phyloP scores from a whole-genome alignment of 1,140 invertebrate species.

The Diprion similis region DNA sequence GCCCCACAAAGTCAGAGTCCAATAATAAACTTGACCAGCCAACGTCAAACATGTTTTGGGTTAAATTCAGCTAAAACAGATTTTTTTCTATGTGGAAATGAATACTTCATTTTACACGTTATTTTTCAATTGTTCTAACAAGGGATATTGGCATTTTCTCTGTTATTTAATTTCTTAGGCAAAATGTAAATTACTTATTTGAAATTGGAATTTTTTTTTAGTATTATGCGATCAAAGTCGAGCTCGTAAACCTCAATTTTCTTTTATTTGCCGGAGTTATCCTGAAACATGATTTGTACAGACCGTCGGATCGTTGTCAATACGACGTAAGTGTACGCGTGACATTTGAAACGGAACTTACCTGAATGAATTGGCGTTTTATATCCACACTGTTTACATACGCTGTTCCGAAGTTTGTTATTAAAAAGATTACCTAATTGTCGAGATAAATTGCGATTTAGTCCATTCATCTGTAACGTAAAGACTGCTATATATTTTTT shows the following conservation, averaged over 20 bases:
- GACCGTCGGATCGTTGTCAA: not conserved
- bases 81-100: constrained; percentile 18
- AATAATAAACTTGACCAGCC: constrained; percentile 6
- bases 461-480: too few species aligned
- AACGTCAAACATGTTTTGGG: constrained; percentile 41
- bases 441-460: too few species aligned
- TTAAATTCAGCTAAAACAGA: constrained; percentile 38
- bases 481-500: too few species aligned
- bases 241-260: not conserved
- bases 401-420: not conserved
- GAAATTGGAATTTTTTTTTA: not conserved
- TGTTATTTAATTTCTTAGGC: too few species aligned
- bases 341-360: not conserved
- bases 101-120: not conserved
- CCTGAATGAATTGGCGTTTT: not conserved
- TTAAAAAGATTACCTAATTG: too few species aligned
- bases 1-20: constrained; percentile 35
- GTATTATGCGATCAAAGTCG: not conserved
- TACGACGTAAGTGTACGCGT: not conserved
- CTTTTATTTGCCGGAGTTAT: not conserved
- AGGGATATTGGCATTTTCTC: too few species aligned
- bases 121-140: too few species aligned
- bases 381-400: not conserved
- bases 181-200: too few species aligned
- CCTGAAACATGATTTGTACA: constrained; percentile 5